Evolutionary conservation across 2,113 vertebrate species (phyloP).

Genomic region (Trachemys scripta): DNA sequence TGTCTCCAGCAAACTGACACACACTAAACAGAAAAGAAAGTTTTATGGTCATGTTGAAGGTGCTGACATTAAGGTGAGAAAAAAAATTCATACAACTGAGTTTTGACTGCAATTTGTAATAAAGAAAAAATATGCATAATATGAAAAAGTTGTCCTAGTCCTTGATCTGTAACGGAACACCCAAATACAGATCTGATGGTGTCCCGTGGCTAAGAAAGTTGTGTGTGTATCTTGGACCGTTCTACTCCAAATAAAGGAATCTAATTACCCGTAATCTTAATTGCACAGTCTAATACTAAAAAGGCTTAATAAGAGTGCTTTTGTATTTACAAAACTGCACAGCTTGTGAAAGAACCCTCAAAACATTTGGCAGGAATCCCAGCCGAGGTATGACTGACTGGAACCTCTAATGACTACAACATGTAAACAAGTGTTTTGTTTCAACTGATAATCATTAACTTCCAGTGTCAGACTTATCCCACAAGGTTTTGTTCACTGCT

Average conservation of each 20-base stretch:
- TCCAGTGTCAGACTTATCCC: constrained; percentile 83
- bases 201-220: constrained; percentile 72
- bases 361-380: constrained; percentile 89
- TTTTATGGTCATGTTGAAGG: constrained; percentile 55
- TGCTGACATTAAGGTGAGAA: constrained; percentile 58
- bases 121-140: constrained; percentile 51
- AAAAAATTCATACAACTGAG: constrained; percentile 14
- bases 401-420: constrained; percentile 87
- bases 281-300: constrained; percentile 83
- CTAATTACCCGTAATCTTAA: constrained; percentile 83
- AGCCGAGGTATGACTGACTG: constrained; percentile 85
- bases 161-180: constrained; percentile 55
- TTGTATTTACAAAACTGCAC: constrained; percentile 88
- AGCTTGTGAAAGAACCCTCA: constrained; percentile 87
- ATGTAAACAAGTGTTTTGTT: constrained; percentile 90
- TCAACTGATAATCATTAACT: constrained; percentile 87
- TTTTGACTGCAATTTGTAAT: constrained; percentile 57
- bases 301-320: constrained; percentile 85
- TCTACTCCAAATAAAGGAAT: constrained; percentile 79
- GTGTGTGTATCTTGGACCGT: constrained; percentile 70
- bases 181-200: constrained; percentile 55
- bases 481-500: constrained; percentile 81
- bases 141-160: constrained; percentile 24
- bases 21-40: constrained; percentile 68
- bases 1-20: constrained; percentile 71